Evolutionary conservation across 2,888 invertebrate species (phyloP), one percentile per base, ranked within the genome.

Genomic region (Epinotia bilunana): DNA sequence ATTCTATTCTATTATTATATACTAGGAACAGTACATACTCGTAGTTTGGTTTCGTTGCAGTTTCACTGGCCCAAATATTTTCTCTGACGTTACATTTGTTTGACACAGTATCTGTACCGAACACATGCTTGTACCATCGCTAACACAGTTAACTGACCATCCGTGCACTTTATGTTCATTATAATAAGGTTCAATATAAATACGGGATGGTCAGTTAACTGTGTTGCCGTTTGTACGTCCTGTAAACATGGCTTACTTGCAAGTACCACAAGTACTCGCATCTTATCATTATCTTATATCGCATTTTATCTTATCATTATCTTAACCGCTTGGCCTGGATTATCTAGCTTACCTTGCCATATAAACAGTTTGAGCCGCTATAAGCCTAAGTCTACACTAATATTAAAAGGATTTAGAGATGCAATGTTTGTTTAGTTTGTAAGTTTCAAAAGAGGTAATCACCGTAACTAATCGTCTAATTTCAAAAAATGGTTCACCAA

Each of bases 281-380:
- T 53, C 33, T 65, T n/a, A n/a, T n/a, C n/a, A n/a, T n/a, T n/a
- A n/a, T n/a, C n/a, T n/a, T n/a, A n/a, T n/a, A n/a, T n/a, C n/a
- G n/a, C n/a, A n/a, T n/a, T n/a, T n/a, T n/a, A n/a, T n/a, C n/a
- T n/a, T n/a, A n/a, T n/a, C n/a, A n/a, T 65, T 53, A 65, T 65
- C 65, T n/a, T 18, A 55, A 18, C 53, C 33, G 33, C 33, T 28
- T 65, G 65, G 53, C 65, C 65, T 65, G 53, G 33, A 65, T 65
- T 5, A 53, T 53, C 53, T 65, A 55, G 65, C 65, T 55, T 53
- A 65, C 53, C 65, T 65, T 65, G 65, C 18, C 28, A 1, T 60
- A 33, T 61, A n/a, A 33, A 58, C 33, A 57, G 57, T 20, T 1
- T 39, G 39, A 39, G 39, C 39, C 39, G 13, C 53, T 53, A 53